These are phyloP conservation scores for Nipponia nippon DNA, from an alignment of 2,113 vertebrate species.

Conservation along the genomic window DNA sequence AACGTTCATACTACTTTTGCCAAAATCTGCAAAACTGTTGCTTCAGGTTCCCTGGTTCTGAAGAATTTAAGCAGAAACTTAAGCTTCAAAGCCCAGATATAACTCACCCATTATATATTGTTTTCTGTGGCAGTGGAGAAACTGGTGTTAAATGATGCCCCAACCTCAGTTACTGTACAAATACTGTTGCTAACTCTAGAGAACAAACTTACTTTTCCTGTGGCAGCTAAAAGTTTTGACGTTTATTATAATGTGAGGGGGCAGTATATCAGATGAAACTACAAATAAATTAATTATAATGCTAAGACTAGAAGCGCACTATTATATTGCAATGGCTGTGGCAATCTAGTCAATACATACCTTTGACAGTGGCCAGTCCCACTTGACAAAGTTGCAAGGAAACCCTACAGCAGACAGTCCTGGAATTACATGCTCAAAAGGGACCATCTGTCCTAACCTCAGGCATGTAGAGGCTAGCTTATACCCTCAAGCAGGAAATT, in stretches of 20 bases:
- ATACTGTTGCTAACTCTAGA: neutral
- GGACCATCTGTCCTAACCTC: neutral
- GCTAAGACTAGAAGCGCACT: neutral
- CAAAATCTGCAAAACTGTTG: neutral
- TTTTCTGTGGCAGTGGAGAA: neutral
- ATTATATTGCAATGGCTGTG: neutral
- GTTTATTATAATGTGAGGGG: neutral
- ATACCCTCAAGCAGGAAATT: neutral
- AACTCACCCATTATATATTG: neutral
- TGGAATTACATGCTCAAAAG: neutral
- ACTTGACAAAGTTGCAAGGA: neutral
- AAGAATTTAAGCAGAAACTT: neutral
- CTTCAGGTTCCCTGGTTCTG: neutral
- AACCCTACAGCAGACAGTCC: neutral
- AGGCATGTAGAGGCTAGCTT: neutral
- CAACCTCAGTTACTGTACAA: neutral
- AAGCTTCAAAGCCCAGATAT: neutral
- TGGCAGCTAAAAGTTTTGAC: neutral
- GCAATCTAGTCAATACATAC: neutral
- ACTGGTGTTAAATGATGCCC: neutral
- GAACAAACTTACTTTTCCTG: neutral
- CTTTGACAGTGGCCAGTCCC: neutral
- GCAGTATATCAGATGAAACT: neutral
- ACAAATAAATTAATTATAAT: neutral
- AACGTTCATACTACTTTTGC: neutral